These are phyloP conservation scores for Microctenopoma lineatum DNA, from an alignment of 2,797 vertebrate genomes.

Conservation along the genomic window DNA sequence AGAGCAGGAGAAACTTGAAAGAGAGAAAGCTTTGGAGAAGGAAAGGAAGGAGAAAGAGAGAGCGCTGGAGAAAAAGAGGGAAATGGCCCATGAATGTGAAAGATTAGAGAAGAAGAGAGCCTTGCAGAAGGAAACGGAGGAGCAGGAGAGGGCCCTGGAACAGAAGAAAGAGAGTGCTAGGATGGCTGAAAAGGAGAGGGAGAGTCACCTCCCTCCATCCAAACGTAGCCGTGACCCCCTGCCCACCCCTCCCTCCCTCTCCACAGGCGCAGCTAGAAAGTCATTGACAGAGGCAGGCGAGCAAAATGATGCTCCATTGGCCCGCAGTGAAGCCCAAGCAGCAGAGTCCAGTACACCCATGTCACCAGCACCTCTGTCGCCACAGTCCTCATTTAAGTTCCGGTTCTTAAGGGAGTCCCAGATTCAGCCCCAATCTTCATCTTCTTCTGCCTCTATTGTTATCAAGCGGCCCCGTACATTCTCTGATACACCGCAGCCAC, in stretches of 20 bases:
- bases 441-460: conserved; percentile 67
- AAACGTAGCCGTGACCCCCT: conserved; percentile 73
- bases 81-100: conserved; percentile 46
- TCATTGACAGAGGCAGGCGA: conserved; percentile 56
- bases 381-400: conserved; percentile 79
- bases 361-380: conserved; percentile 61
- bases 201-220: conserved; percentile 74
- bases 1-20: conserved; percentile 53
- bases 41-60: conserved; percentile 49
- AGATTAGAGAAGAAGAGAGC: conserved; percentile 58
- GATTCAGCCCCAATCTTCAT: conserved; percentile 39
- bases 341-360: conserved; percentile 48
- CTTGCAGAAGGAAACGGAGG: conserved; percentile 56
- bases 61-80: conserved; percentile 35
- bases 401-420: conserved; percentile 76
- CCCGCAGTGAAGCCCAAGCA: conserved; percentile 45
- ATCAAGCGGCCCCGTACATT: conserved; percentile 80
- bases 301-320: conserved; percentile 52
- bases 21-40: conserved; percentile 43
- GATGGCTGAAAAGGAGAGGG: conserved; percentile 70
- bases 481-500: conserved; percentile 75
- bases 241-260: conserved; percentile 63
- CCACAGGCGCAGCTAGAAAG: conserved; percentile 65
- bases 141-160: conserved; percentile 49
- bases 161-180: conserved; percentile 59